Conservation (phyloP, 2,113 vertebrate genomes). For the Syngnathus floridae region DNA sequence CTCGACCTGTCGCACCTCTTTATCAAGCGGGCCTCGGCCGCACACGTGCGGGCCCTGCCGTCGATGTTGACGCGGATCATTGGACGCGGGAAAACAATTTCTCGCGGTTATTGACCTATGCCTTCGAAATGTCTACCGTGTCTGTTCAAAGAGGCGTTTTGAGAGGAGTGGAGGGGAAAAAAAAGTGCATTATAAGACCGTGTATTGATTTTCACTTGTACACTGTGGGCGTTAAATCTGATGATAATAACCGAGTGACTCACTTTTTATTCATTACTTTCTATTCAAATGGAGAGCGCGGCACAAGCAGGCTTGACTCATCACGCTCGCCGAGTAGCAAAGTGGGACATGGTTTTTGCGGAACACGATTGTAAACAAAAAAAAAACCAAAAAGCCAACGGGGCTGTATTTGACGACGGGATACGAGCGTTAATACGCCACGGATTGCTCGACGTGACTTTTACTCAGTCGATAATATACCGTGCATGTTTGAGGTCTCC, state of each 20-base stretch:
- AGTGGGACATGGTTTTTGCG: constrained; percentile 16
- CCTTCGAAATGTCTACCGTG: neutral
- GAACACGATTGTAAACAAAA: constrained; percentile 17
- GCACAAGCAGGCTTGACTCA: constrained; percentile 9
- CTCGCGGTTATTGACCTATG: constrained; percentile 18
- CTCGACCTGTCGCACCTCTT: constrained; percentile 18
- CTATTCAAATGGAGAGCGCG: constrained; percentile 17
- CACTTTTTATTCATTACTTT: constrained; percentile 16
- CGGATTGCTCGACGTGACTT: neutral
- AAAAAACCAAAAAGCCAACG: constrained; percentile 16
- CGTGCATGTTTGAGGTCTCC: neutral
- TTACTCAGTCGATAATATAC: no score
- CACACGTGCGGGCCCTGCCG: constrained; percentile 11
- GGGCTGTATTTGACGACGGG: constrained; percentile 14
- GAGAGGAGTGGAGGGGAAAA: neutral
- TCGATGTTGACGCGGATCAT: constrained; percentile 24
- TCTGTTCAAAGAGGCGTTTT: constrained; percentile 2
- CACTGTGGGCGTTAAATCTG: constrained; percentile 20
- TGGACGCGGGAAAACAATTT: constrained; percentile 16
- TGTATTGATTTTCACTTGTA: constrained; percentile 28
- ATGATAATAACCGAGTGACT: constrained; percentile 15
- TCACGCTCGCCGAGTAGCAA: constrained; percentile 14
- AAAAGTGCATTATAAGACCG: neutral
- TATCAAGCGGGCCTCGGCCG: constrained; percentile 11
- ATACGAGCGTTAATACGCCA: constrained; percentile 33